Evolutionary conservation across 2,113 vertebrate genomes (phyloP).

Genomic region (Calyptomena viridis): DNA sequence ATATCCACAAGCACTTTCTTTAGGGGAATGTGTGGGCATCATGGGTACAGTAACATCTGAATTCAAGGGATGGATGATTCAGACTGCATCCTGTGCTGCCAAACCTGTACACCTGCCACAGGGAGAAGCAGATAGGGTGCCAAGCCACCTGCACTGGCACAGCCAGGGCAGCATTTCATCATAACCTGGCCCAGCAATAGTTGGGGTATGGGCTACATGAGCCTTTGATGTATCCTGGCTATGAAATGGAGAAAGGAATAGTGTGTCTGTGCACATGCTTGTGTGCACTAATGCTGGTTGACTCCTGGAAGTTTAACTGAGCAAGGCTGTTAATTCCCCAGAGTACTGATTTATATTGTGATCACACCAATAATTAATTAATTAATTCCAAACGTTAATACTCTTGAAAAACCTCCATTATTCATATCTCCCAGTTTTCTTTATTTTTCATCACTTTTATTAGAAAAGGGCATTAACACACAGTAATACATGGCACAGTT

Average conservation of each 20-base stretch:
- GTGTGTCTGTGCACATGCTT: neutral
- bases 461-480: neutral
- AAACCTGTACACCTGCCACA: neutral
- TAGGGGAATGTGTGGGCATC: neutral
- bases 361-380: no score
- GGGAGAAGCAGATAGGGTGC: neutral
- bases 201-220: neutral
- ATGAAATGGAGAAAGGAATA: neutral
- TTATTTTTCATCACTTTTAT: neutral
- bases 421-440: neutral
- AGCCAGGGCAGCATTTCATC: fast-evolving
- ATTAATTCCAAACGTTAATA: no score
- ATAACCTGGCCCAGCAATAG: neutral
- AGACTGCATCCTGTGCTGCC: neutral
- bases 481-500: neutral
- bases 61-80: neutral
- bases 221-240: neutral
- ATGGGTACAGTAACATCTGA: neutral
- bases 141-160: neutral
- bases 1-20: neutral
- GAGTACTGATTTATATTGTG: neutral
- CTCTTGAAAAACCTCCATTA: neutral
- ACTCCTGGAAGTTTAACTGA: neutral
- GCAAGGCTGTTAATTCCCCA: neutral
- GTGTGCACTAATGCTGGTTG: fast-evolving